These are phyloP conservation scores for Oxyruncus cristatus DNA, from an alignment of 2,113 vertebrate genomes.

Conservation along the genomic window DNA sequence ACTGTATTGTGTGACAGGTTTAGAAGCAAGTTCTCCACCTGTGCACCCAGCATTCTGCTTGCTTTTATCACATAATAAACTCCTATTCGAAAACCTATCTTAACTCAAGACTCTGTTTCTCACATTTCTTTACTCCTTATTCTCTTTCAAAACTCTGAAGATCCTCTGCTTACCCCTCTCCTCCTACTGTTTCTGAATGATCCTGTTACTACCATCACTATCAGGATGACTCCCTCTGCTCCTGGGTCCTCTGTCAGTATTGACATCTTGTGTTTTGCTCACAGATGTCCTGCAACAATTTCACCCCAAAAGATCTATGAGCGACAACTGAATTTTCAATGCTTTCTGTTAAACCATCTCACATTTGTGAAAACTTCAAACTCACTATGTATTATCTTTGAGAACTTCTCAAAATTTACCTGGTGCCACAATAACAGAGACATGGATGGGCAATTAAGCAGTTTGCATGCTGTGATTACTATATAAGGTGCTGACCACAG, in stretches of 20 bases:
- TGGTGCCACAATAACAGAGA: not conserved
- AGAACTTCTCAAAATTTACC: not conserved
- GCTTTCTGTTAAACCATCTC: not conserved
- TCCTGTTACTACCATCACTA: no score
- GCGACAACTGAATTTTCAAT: not conserved
- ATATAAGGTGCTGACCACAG: fast-evolving
- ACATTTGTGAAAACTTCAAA: not conserved
- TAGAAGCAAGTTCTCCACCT: no score
- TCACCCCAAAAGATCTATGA: not conserved
- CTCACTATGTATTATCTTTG: not conserved
- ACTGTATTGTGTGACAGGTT: no score
- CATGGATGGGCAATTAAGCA: fast-evolving
- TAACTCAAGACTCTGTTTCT: no score
- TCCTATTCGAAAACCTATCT: no score
- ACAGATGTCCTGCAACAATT: not conserved
- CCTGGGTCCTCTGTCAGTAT: not conserved
- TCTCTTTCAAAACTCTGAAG: not conserved
- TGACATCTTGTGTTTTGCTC: not conserved
- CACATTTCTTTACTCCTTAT: not conserved
- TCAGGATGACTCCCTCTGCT: not conserved
- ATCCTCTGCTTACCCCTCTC: not conserved
- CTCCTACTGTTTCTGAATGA: not conserved
- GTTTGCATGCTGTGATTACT: not conserved
- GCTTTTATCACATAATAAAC: no score
- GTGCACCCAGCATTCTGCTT: no score